Base-by-base conservation (phyloP, 92 coral and sea anemone species). In the Epizoanthus scotinus region DNA sequence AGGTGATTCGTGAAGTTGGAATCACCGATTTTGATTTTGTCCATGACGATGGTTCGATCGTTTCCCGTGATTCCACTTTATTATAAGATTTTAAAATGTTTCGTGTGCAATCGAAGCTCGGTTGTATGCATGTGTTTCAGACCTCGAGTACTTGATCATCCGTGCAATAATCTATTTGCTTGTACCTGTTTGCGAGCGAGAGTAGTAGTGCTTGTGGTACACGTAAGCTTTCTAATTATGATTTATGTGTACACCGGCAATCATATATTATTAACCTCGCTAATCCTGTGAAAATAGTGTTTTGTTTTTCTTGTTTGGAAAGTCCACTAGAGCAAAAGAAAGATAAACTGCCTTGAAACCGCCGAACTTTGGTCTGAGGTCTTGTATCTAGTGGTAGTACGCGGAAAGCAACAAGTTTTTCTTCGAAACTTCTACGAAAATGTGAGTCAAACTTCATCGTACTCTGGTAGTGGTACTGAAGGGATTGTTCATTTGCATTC, bases 81-180 rank as follows among this genome's bases (percentile, higher is more conserved):
- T n/a, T n/a, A n/a, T n/a, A n/a, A n/a, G n/a, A n/a, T n/a, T n/a
- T n/a, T n/a, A n/a, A n/a, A n/a, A n/a, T 44, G 9, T 44, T 44
- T 44, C 40, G 40, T 34, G 40, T 34, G 2, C 5, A 0, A 34
- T 34, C 40, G 40, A 34, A 0, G 40, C 40, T 34, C 40, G 40
- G 52, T 44, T 9, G 1, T 6, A 12, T 8, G 52, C 1, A 8
- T 44, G 15, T 34, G 52, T 8, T 9, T 47, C 52, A 13, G 5
- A 40, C 10, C n/a, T 10, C n/a, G 31, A 27, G 14, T 58, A 25
- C 24, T 34, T 52, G 54, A 34, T 74, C 79, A 74, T 20, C 66
- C 79, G 67, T 74, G 67, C 66, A 28, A 58, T 8, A 57, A 9
- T 57, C 20, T 56, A 20, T 74, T 74, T 74, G 54, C 79, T 74